phyloP scores from a whole-genome alignment of 1,140 invertebrate genomes.

The Steinernema feltiae region DNA sequence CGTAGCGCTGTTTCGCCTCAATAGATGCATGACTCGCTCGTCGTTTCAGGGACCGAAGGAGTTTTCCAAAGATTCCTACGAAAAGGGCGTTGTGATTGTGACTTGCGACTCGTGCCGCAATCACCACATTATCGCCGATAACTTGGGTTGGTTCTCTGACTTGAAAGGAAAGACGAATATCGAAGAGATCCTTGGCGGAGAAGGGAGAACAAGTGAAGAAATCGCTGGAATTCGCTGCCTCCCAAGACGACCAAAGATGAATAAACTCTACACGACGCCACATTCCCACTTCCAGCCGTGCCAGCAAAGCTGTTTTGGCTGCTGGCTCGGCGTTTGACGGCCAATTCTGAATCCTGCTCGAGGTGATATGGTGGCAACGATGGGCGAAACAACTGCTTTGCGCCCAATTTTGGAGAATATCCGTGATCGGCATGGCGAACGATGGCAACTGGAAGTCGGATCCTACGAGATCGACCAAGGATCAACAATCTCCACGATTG shows the following conservation, averaged over 20 bases:
- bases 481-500: conserved; percentile 77
- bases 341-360: conserved; percentile 69
- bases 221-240: conserved; percentile 8
- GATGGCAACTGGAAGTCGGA: conserved; percentile 25
- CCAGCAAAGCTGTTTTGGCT: conserved; percentile 72
- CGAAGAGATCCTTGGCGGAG: conserved; percentile 61
- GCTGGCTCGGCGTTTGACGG: conserved; percentile 72
- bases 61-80: conserved; percentile 61
- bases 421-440: conserved; percentile 27
- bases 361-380: conserved; percentile 82
- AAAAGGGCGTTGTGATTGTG: conserved; percentile 61
- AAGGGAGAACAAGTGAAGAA: conserved; percentile 59
- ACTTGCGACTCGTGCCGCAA: conserved; percentile 58
- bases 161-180: conserved; percentile 60
- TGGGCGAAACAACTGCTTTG: conserved; percentile 71
- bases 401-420: conserved; percentile 34
- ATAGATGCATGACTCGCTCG: conserved; percentile 21
- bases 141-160: conserved; percentile 62
- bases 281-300: conserved; percentile 68
- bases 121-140: conserved; percentile 62
- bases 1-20: conserved; percentile 9
- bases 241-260: conserved; percentile 11
- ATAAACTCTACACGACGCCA: conserved; percentile 63
- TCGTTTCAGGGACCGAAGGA: conserved; percentile 58
- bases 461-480: conserved; percentile 68